A percentile compares a stretch with the other conserved stretches of the same genome.
Conservation (phyloP, 2,888 invertebrate species). For the Willowsia nigromaculata region DNA sequence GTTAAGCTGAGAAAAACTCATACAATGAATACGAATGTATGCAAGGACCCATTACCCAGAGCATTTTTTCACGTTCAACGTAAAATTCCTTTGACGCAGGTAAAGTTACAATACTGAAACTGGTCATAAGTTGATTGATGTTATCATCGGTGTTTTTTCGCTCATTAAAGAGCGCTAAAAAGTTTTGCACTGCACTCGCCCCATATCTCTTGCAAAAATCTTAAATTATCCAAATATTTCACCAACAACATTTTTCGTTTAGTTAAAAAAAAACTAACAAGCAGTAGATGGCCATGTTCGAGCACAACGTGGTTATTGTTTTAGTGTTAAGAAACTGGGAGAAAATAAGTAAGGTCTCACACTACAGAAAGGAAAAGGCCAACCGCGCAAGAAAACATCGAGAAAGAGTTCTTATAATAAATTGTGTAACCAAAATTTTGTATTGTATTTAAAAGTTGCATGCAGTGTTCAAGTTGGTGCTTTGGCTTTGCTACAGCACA, state of each 20-base stretch:
- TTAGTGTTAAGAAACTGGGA: not conserved
- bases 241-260: not conserved
- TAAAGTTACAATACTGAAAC: not conserved
- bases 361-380: not conserved
- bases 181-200: not conserved
- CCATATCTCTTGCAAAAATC: not conserved
- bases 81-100: not conserved
- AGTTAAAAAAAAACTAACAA: slow-evolving; percentile 5
- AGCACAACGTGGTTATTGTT: no score
- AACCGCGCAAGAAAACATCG: not conserved
- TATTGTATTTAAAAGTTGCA: not conserved
- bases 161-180: slow-evolving; percentile 15
- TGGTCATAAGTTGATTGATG: not conserved
- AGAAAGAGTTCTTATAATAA: slow-evolving; percentile 1
- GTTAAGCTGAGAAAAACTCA: no score
- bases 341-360: not conserved
- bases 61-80: no score
- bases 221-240: not conserved
- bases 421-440: not conserved
- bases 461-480: not conserved
- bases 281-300: no score
- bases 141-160: not conserved
- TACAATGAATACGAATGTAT: no score
- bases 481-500: not conserved
- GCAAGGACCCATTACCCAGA: no score